Evolutionary conservation across 2,113 vertebrate species (phyloP), one percentile per base, ranked within the genome.

Genomic region (Parotia lawesii): DNA sequence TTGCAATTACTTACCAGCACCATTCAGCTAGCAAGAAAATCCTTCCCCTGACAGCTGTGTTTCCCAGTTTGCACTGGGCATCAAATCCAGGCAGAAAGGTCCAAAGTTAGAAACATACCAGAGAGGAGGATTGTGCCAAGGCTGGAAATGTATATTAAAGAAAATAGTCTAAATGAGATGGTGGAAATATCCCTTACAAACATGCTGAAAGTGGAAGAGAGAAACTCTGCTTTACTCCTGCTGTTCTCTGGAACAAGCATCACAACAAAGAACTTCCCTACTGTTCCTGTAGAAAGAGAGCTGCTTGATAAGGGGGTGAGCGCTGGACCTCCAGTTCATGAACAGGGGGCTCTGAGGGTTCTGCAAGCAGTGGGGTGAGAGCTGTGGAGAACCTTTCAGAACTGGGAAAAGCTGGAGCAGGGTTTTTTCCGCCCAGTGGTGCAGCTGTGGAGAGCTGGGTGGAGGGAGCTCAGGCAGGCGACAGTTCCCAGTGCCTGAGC

Each of bases 1-100:
- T 93, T 76, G 74, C 91, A 87, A n/a, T 94, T 91, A 81, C 81
- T 92, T 87, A 87, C 23, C 69, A 89, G 81, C 77, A 79, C 58
- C 66, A 42, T 87, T 85, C 66, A 89, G 53, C 70, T 33, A n/a
- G 50, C 48, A 65, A 69, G 74, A 70, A 85, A 90, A 87, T 83
- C 77, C 74, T 82, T 91, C 87, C 87, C 71, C 80, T 93, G 71
- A 27, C 66, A 87, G 54, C 69, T 87, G 5, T 58, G 40, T 72
- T 89, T 79, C 70, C 35, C 53, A 69, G 3, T 80, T 69, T 92
- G 48, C 44, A 16, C 2, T 7, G 7, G 85, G 82, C 71, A 83
- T 56, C 0, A 0, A 82, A 54, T 82, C 48, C 45, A 89, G 66
- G 77, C 70, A 72, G 40, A 65, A 53, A 62, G 58, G 42, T 50